Evolutionary conservation across 92 coral and sea anemone species (phyloP), one percentile per base, ranked within the genome.

Genomic region (Muricea muricata): DNA sequence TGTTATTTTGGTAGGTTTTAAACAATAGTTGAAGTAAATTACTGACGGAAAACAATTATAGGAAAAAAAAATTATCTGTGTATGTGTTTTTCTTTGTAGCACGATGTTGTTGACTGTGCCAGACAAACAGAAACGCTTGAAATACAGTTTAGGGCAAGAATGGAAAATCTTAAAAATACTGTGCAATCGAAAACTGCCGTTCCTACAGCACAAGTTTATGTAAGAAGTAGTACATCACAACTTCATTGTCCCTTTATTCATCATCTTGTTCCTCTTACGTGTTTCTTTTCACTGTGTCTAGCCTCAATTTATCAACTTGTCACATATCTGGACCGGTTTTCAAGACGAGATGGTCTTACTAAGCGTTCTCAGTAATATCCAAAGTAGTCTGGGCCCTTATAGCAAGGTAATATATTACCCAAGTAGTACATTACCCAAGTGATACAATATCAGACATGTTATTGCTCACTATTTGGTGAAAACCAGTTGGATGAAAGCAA

Each of bases 181-280:
- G 99, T 96, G 1, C 99, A 96, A 87, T 96, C 99, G 8, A 96
- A 96, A 66, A 96, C 99, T 14, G 99, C 99, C 33, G 99, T 96
- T 0, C 99, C 99, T 0, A 96, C 99, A 3, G 98, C 99, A 23
- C 98, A 96, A 74, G 99, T 96, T 29, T 93, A 96, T 90, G 99
- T 96, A 76, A 87, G 99, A 50, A 85, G 18, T 34, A 29, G 14
- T 3, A 31, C 0, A 58, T 24, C 18, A 33, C 29, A 6, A 13
- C 20, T 52, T 6, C 14, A 35, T 26, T 20, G 2, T 48, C n/a
- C 65, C 25, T 39, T n/a, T 24, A 31, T 3, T 73, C 24, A 21
- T 72, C 58, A 25, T 13, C 35, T 23, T 26, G 5, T 65, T 18
- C 41, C 4, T 5, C 23, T 79, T 23, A 13, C 33, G 9, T 48